Evolutionary conservation across 2,888 invertebrate genomes (phyloP).

Genomic region (Quadroppia sp.): DNA sequence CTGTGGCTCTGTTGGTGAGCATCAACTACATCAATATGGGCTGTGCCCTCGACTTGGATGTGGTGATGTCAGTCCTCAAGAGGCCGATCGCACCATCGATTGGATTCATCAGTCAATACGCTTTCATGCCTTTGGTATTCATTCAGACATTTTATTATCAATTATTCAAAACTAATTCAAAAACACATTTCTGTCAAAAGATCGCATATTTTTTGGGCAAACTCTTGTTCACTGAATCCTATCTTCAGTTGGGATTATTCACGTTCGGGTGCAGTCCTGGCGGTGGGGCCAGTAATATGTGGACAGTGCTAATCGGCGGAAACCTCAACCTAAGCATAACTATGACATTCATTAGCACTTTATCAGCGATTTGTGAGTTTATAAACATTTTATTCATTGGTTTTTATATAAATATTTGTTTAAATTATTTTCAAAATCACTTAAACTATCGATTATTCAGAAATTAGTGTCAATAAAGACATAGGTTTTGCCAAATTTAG

Average conservation of each 20-base stretch:
- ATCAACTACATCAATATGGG: slow-evolving; percentile 86
- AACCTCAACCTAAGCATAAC: slow-evolving; percentile 89
- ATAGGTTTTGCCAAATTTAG: too few relatives aligned
- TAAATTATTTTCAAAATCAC: too few relatives aligned
- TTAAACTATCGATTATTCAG: too few relatives aligned
- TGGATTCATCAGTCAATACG: slow-evolving; percentile 71
- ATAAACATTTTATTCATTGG: too few relatives aligned
- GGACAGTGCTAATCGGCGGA: slow-evolving; percentile 84
- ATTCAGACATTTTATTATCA: too few relatives aligned
- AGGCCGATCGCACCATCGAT: slow-evolving; percentile 72
- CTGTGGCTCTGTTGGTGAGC: slow-evolving; percentile 68
- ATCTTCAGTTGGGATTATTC: slow-evolving; percentile 77
- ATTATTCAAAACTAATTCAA: too few relatives aligned
- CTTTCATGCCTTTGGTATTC: slow-evolving; percentile 75
- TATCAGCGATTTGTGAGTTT: slow-evolving; percentile 71
- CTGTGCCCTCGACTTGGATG: slow-evolving; percentile 73
- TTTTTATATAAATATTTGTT: too few relatives aligned
- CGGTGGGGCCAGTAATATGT: slow-evolving; percentile 96
- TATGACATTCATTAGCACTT: slow-evolving; percentile 87
- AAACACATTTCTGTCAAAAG: too few relatives aligned
- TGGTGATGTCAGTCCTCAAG: slow-evolving; percentile 63
- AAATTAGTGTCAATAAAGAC: too few relatives aligned
- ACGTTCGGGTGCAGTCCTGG: slow-evolving; percentile 72
- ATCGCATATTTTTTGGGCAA: slow-evolving; percentile 31
- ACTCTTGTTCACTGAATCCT: slow-evolving; percentile 62